Conservation (phyloP, 1,140 invertebrate species). For the Lepidostoma basale region DNA sequence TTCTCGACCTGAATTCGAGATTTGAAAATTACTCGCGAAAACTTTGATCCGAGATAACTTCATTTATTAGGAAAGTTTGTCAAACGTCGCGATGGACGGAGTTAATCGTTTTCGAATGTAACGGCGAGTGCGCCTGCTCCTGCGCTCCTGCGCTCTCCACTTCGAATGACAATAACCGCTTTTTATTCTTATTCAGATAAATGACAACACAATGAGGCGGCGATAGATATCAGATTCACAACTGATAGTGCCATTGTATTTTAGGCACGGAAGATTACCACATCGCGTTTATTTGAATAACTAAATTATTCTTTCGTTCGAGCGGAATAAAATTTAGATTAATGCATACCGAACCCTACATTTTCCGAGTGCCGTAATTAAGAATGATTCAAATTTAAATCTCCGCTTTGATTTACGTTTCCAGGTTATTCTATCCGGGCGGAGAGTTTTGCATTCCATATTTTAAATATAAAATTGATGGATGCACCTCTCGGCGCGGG, state of each 20-base stretch:
- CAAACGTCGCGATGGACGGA: slow-evolving; percentile 5
- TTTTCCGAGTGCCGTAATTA: no score
- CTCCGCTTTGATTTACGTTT: no score
- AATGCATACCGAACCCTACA: background rate
- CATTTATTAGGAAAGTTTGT: slow-evolving; percentile 23
- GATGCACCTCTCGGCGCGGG: no score
- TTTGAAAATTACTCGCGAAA: slow-evolving; percentile 22
- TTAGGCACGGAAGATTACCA: background rate
- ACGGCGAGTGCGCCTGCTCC: no score
- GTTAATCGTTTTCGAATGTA: slow-evolving; percentile 7
- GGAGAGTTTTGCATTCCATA: no score
- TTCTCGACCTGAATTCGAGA: slow-evolving; percentile 19
- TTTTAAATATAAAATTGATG: no score
- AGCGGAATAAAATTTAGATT: background rate
- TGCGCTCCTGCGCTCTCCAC: no score
- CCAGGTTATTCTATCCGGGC: no score
- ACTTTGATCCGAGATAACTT: slow-evolving; percentile 26
- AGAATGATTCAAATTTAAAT: no score
- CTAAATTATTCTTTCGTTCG: background rate
- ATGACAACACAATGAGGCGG: background rate
- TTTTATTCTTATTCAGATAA: background rate
- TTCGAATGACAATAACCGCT: slow-evolving; percentile 1
- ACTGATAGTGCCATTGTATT: background rate
- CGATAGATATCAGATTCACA: slow-evolving; percentile 3
- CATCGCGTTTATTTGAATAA: background rate